These are phyloP conservation scores for Ceyx melanurus DNA, from an alignment of 2,113 vertebrate genomes.

Conservation along the genomic window DNA sequence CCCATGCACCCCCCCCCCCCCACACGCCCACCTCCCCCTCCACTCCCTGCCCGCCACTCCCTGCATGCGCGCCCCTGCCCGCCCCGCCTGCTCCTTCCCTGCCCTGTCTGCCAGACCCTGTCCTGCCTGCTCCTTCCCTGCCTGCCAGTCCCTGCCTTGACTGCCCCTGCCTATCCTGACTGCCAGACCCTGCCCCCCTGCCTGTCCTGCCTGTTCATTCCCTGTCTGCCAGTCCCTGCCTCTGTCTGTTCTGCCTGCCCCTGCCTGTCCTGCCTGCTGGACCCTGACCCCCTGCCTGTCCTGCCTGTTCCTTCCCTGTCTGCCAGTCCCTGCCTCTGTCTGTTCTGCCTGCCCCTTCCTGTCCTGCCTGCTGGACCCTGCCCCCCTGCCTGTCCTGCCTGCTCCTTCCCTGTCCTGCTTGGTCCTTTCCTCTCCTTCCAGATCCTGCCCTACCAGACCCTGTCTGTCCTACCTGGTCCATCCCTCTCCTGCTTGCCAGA, in stretches of 20 bases:
- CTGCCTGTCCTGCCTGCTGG: background rate
- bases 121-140: background rate
- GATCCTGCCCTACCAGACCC: background rate
- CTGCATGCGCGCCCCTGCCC: background rate
- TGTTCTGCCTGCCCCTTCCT: background rate
- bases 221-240: background rate
- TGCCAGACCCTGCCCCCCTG: background rate
- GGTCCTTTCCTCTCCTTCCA: background rate
- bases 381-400: background rate
- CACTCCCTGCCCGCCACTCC: too few species aligned
- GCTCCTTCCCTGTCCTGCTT: background rate
- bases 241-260: background rate
- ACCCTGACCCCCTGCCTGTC: background rate
- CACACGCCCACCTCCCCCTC: too few species aligned
- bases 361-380: background rate
- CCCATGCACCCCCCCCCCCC: too few species aligned
- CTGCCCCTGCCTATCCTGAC: background rate
- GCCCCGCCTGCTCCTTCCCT: too few species aligned
- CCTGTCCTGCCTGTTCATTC: background rate
- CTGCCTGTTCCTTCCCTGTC: background rate
- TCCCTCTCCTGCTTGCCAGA: background rate
- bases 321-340: background rate
- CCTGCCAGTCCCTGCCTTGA: background rate
- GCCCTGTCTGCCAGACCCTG: background rate
- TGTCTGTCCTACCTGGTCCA: background rate